Evolutionary conservation across 1,140 invertebrate genomes (phyloP), one percentile per base, ranked within the genome.

Genomic region (Cotesia glomerata): DNA sequence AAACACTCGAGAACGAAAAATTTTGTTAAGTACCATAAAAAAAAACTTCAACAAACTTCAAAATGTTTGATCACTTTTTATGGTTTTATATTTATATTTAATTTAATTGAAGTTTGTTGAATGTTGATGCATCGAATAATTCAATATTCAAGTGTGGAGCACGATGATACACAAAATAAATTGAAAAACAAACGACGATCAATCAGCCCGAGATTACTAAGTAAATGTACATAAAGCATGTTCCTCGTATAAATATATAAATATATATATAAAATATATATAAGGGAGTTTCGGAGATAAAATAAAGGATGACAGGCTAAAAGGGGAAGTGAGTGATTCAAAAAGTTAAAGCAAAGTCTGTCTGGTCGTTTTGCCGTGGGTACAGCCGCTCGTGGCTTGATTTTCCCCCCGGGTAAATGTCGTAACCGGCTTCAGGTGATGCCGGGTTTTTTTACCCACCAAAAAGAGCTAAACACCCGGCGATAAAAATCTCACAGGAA

Each of bases 401-500:
- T 66, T 56, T 66, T 18, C 34, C 63, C 73, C 68, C 52, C 26
- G 59, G 62, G 69, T 61, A 66, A 61, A 74, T 76, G 39, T 45
- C 11, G 75, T 74, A 66, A 36, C 65, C 52, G 68, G 62, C 69
- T 71, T 77, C 73, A 71, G 72, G 51, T 58, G 56, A 45, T 45
- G 64, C 62, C 69, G 79, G 77, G 77, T 79, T 82, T 81, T 80
- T 76, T 75, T 71, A 77, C 80, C 77, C 75, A 59, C 72, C 61
- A 75, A 79, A 80, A 70, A 9, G 68, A 51, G 73, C 73, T 45
- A 45, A 45, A 45, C 39, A 45, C 7, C 7, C 39, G 11, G 11
- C 11, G 39, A 45, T 45, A 45, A 45, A 45, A 45, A 45, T 45
- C 39, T 45, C 39, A 45, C 7, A 9, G 39, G 39, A 45, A 45